Evolutionary conservation across 2,797 vertebrate genomes (phyloP), one percentile per base, ranked within the genome.

Genomic region (Aselliscus stoliczkanus): DNA sequence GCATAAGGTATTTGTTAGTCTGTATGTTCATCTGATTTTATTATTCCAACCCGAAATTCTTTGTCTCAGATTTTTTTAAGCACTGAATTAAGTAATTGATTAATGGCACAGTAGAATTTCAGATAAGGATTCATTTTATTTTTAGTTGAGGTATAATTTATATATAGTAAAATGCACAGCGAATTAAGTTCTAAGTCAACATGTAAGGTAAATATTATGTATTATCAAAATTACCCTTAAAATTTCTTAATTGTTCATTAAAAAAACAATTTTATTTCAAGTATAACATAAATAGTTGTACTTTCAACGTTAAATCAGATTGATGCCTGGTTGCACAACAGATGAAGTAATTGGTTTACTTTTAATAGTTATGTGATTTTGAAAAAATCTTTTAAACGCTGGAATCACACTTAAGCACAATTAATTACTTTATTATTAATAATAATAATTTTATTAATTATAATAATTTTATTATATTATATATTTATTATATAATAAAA

Each of bases 341-440:
- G 52, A 60, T 91, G n/a, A 56, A 77, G 11, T 88, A 77, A 56
- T 29, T 90, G 21, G 15, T 31, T 81, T 90, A 52, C 23, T 44
- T 86, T 64, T 90, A 75, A 34, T 75, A 69, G 42, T 86, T 3
- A 27, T 27, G n/a, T 56, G 69, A 76, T 50, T 81, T 58, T 62
- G 17, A 50, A 27, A 81, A 62, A n/a, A 54, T 56, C 20, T n/a
- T 64, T 79, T 70, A 64, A 83, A 82, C 31, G 70, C 17, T 56
- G 12, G 4, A 56, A 50, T 83, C 29, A 69, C 5, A 65, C 25
- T 44, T 58, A 75, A 83, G 15, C 14, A 62, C 21, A 88, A 31
- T 83, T 81, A 56, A 37, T 87, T 52, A 52, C 18, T 92, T 92
- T 86, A n/a, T 47, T 96, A n/a, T n/a, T n/a, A n/a, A n/a, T n/a